phyloP scores from a whole-genome alignment of 2,888 invertebrate genomes.

The Antheraea assamensis region DNA sequence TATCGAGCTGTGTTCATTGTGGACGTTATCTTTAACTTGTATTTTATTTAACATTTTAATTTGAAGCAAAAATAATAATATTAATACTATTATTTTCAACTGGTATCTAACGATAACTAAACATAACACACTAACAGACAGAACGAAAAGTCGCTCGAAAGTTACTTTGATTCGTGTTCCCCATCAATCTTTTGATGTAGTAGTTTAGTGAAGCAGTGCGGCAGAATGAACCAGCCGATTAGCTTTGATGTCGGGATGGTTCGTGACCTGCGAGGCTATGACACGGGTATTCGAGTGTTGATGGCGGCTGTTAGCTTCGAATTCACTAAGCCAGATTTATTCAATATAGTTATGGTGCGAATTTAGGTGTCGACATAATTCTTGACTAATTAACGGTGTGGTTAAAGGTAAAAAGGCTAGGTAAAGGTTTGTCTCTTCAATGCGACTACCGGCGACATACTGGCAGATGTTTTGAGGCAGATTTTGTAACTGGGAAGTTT shows the following conservation, averaged over 20 bases:
- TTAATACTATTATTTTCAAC: not conserved
- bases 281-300: constrained; percentile 40
- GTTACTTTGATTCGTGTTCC: not conserved
- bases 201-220: not conserved
- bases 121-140: not conserved
- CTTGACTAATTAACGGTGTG: not conserved
- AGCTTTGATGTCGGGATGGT: constrained; percentile 47
- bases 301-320: constrained; percentile 19
- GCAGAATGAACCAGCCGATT: not conserved
- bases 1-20: too few relatives aligned
- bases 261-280: constrained; percentile 28
- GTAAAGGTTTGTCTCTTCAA: not conserved
- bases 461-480: too few relatives aligned
- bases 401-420: not conserved
- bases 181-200: constrained; percentile 4
- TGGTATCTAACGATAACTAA: not conserved
- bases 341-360: not conserved
- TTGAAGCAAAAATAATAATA: too few relatives aligned
- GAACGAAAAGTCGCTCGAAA: not conserved
- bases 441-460: not conserved
- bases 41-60: too few relatives aligned
- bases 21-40: too few relatives aligned
- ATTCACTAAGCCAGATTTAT: constrained; percentile 17
- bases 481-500: too few relatives aligned
- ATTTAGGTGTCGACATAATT: not conserved